phyloP scores from a whole-genome alignment of 2,888 invertebrate species.

The Euproctis similis region DNA sequence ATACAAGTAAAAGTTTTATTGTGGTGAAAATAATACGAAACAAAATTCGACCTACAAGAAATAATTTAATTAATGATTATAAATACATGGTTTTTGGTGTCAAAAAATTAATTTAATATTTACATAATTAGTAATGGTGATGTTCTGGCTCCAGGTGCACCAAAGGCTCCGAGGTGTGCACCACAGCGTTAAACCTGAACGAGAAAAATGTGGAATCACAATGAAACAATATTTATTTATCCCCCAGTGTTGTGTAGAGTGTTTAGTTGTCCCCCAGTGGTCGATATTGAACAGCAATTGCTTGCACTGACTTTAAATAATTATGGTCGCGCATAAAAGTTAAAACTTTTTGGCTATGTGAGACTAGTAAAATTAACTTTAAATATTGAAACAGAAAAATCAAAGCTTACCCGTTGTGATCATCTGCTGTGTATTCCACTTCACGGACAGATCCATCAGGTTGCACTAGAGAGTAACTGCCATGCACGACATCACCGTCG shows the following conservation, averaged over 20 bases:
- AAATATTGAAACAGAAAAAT: background rate
- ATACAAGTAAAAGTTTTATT: too few relatives aligned
- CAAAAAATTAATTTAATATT: slow-evolving; percentile 4
- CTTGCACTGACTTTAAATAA: too few relatives aligned
- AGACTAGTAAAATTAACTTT: background rate
- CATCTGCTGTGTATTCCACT: slow-evolving; percentile 74
- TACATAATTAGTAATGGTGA: slow-evolving; percentile 30
- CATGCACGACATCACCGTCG: slow-evolving; percentile 71
- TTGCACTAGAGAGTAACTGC: slow-evolving; percentile 66
- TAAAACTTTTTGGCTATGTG: too few relatives aligned
- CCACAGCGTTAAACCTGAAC: slow-evolving; percentile 54
- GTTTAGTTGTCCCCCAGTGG: too few relatives aligned
- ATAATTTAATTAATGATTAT: slow-evolving; percentile 7
- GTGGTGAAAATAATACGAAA: too few relatives aligned
- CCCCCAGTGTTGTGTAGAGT: too few relatives aligned
- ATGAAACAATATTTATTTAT: too few relatives aligned
- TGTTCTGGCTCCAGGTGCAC: slow-evolving; percentile 42
- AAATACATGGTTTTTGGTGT: slow-evolving; percentile 23
- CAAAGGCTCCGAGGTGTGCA: slow-evolving; percentile 51
- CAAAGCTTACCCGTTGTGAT: slow-evolving; percentile 61
- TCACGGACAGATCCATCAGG: slow-evolving; percentile 72
- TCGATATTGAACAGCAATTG: too few relatives aligned
- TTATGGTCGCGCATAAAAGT: too few relatives aligned
- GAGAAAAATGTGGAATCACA: slow-evolving; percentile 1
- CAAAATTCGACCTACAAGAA: background rate